Percentiles rank a stretch among this genome's conserved stretches.
Conservation (phyloP, 2,113 vertebrate genomes). For the Brienomyrus longianalis region DNA sequence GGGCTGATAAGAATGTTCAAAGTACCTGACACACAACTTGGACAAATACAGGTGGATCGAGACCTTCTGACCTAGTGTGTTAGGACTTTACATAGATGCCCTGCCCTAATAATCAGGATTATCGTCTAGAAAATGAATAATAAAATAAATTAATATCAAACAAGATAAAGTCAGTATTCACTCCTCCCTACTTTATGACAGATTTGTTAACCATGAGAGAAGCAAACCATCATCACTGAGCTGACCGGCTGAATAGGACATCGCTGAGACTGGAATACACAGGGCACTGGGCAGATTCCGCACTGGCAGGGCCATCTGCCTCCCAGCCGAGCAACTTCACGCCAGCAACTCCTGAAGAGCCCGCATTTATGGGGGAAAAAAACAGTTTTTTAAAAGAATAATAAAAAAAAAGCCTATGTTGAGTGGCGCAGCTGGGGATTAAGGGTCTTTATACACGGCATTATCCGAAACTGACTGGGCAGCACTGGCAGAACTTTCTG, state of each 20-base stretch:
- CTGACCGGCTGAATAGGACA: no score
- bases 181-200: neutral
- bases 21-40: neutral
- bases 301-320: neutral
- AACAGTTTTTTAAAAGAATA: no score
- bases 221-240: neutral
- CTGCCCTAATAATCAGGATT: conserved; percentile 14
- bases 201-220: neutral
- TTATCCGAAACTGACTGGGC: neutral
- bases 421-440: neutral
- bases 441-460: neutral
- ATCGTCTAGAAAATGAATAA: conserved; percentile 15
- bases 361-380: neutral
- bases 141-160: neutral
- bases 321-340: neutral
- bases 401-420: neutral
- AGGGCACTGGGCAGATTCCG: neutral
- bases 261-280: neutral
- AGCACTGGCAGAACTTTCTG: neutral
- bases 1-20: neutral
- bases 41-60: neutral
- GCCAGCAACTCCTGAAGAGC: neutral
- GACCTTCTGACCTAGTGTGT: neutral
- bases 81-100: neutral
- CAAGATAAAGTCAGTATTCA: neutral